Evolutionary conservation across 2,113 vertebrate genomes (phyloP).

Genomic region (Alligator sinensis): DNA sequence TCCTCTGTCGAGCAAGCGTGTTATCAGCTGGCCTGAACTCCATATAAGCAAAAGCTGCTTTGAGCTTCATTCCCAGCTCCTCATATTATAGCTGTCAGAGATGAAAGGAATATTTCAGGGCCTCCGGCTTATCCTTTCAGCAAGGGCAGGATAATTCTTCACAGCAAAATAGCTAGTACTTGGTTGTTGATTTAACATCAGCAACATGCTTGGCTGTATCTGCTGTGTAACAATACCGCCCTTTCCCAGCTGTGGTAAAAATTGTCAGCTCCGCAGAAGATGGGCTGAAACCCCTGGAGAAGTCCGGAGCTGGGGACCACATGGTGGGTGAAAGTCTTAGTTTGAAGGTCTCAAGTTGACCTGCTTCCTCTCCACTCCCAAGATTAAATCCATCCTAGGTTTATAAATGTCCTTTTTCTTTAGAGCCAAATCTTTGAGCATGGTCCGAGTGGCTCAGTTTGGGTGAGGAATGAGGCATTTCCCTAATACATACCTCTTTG

Average conservation of each 20-base stretch:
- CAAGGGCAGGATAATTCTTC: background rate
- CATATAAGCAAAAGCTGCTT: background rate
- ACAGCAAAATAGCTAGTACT: background rate
- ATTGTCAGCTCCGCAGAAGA: background rate
- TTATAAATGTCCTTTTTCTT: background rate
- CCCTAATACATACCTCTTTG: background rate
- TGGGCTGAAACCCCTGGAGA: background rate
- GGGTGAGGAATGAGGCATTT: background rate
- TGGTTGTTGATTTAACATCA: background rate
- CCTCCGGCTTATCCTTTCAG: background rate
- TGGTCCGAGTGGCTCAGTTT: background rate
- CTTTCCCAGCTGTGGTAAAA: background rate
- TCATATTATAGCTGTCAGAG: rapidly evolving
- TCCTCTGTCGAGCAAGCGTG: background rate
- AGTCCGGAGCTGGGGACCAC: background rate
- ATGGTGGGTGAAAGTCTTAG: background rate
- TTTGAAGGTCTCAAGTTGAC: background rate
- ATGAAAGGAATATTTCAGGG: background rate
- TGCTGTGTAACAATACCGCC: background rate
- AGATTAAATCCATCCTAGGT: background rate
- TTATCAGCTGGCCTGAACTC: background rate
- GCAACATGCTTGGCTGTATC: background rate
- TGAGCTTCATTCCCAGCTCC: background rate
- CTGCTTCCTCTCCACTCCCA: background rate
- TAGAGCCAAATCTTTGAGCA: background rate